A percentile compares a stretch with the other conserved stretches of the same genome.
Evolutionary conservation across 2,113 vertebrate species (phyloP).

Genomic region (Megalops atlanticus): DNA sequence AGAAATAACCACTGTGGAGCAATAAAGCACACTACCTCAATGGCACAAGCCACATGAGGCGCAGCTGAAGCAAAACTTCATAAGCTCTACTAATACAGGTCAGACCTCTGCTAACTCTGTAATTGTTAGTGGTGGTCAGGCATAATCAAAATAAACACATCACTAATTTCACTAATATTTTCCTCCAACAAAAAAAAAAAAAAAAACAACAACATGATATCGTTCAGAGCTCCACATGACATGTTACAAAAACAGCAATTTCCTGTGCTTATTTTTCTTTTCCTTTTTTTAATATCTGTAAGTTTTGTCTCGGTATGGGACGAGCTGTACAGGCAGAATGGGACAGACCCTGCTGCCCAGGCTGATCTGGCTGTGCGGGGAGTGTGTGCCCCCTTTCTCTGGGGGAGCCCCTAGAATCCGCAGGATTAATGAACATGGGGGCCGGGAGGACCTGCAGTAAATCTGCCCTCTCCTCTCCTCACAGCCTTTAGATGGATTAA

Average conservation of each 20-base stretch:
- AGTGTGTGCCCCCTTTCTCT: no score
- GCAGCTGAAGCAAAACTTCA: slow-evolving; percentile 6
- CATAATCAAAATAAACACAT: slow-evolving; percentile 57
- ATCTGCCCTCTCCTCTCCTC: neutral
- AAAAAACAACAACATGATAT: slow-evolving; percentile 52
- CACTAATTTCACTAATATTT: slow-evolving; percentile 41
- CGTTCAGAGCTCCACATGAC: slow-evolving; percentile 54
- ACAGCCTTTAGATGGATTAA: slow-evolving; percentile 11
- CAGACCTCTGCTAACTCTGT: slow-evolving; percentile 32
- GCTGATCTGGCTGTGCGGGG: slow-evolving; percentile 12
- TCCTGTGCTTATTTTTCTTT: slow-evolving; percentile 70
- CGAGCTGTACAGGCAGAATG: slow-evolving; percentile 32
- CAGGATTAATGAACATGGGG: slow-evolving; percentile 15
- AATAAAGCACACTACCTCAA: neutral
- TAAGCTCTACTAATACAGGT: slow-evolving; percentile 35
- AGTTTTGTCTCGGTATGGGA: slow-evolving; percentile 49
- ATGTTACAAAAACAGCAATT: slow-evolving; percentile 68
- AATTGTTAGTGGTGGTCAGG: slow-evolving; percentile 55
- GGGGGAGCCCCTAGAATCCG: no score
- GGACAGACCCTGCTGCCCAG: slow-evolving; percentile 36
- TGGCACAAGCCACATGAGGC: neutral
- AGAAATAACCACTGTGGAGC: neutral
- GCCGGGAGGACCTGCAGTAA: slow-evolving; percentile 11
- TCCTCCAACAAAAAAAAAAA: slow-evolving; percentile 40
- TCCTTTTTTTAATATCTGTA: slow-evolving; percentile 37